Evolutionary conservation across 2,888 invertebrate species (phyloP).

Genomic region (Drosophila tripunctata): DNA sequence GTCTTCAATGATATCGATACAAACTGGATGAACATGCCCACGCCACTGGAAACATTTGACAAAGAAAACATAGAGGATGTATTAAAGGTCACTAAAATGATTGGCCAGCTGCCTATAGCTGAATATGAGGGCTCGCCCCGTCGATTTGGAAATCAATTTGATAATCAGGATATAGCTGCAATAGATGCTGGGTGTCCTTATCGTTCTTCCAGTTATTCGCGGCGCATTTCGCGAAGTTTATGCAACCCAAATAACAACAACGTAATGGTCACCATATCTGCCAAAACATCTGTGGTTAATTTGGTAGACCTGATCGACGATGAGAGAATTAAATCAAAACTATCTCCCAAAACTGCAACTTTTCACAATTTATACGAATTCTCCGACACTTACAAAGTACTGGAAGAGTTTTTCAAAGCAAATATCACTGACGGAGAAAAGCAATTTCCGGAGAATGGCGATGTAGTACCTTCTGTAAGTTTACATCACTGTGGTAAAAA

Average conservation of each 20-base stretch:
- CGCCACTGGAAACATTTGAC: constrained; percentile 23
- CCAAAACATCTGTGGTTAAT: constrained; percentile 70
- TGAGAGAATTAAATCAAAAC: constrained; percentile 32
- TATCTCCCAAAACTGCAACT: constrained; percentile 85
- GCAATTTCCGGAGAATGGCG: constrained; percentile 84
- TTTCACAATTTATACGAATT: constrained; percentile 96
- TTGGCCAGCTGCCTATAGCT: constrained; percentile 89
- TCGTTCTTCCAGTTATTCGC: constrained; percentile 93
- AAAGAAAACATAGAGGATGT: constrained; percentile 77
- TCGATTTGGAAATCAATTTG: constrained; percentile 91
- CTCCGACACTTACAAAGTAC: constrained; percentile 95
- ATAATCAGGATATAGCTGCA: constrained; percentile 82
- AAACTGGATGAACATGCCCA: constrained; percentile 82
- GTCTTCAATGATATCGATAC: constrained; percentile 89
- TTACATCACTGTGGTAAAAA: background rate
- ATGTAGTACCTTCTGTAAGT: constrained; percentile 82
- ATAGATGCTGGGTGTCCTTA: constrained; percentile 86
- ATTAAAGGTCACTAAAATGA: constrained; percentile 84
- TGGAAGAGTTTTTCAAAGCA: constrained; percentile 96
- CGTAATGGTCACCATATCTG: constrained; percentile 22
- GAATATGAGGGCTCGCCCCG: constrained; percentile 96
- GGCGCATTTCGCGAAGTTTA: constrained; percentile 84
- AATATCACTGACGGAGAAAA: constrained; percentile 86
- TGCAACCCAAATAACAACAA: constrained; percentile 43
- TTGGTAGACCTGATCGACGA: constrained; percentile 74